Evolutionary conservation across 2,888 invertebrate species (phyloP).

Genomic region (Hirtodrosophila histrioides): DNA sequence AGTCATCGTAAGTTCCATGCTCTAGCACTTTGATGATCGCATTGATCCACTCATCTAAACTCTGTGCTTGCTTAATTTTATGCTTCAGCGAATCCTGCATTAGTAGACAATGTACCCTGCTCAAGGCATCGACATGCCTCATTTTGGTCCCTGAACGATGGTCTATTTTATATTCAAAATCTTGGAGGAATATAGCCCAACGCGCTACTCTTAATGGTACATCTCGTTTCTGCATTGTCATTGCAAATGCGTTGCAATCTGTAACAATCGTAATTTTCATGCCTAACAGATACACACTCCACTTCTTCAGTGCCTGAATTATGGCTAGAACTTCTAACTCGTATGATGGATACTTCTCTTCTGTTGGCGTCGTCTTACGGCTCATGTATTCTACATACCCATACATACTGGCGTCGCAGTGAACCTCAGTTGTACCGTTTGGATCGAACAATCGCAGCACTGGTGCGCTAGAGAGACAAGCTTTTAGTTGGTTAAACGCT

Average conservation of each 20-base stretch:
- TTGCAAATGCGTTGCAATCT: too few species aligned
- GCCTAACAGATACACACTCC: neutral
- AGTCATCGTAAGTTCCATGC: too few species aligned
- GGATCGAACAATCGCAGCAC: neutral
- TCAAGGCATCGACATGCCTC: too few species aligned
- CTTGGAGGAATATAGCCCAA: neutral
- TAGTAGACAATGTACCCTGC: too few species aligned
- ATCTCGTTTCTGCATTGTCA: neutral
- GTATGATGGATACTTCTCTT: constrained; percentile 7
- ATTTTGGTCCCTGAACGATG: too few species aligned
- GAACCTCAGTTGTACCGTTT: neutral
- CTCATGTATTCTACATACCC: constrained; percentile 11
- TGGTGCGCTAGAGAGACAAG: neutral
- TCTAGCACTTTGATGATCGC: too few species aligned
- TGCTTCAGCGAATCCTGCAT: too few species aligned
- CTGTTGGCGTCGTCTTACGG: constrained; percentile 1
- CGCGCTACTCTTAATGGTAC: neutral
- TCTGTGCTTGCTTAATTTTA: too few species aligned
- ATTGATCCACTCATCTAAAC: too few species aligned
- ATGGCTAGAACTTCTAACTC: constrained; percentile 3
- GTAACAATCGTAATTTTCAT: neutral
- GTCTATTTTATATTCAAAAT: neutral
- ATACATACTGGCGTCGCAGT: constrained; percentile 3
- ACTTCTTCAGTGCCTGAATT: neutral
- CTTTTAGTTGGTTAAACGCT: too few species aligned